Evolutionary conservation across 1,140 invertebrate genomes (phyloP).

Genomic region (Papilio aristodemus): DNA sequence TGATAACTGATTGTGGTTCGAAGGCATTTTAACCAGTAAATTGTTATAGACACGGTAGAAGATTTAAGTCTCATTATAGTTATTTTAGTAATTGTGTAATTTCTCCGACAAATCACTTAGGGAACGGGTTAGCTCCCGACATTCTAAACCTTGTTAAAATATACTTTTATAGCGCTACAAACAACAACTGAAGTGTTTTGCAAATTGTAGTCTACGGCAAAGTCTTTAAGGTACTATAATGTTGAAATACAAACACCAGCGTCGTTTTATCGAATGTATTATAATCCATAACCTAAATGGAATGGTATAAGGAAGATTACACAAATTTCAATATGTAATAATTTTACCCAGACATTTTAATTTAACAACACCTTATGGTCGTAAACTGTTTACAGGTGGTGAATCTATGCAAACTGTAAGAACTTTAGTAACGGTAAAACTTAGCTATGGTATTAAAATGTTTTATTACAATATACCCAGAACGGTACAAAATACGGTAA

Average conservation of each 20-base stretch:
- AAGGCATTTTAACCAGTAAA: constrained; percentile 19
- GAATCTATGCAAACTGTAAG: no score
- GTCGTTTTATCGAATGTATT: not conserved
- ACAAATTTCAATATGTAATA: no score
- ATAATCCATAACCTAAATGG: no score
- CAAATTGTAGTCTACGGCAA: constrained; percentile 7
- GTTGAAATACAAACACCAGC: not conserved
- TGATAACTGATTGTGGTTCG: constrained; percentile 17
- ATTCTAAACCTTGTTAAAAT: not conserved
- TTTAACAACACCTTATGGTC: no score
- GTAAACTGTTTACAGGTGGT: no score
- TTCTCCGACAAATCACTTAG: constrained; percentile 6
- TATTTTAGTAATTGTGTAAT: constrained; percentile 20
- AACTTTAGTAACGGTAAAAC: no score
- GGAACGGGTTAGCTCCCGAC: not conserved
- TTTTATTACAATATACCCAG: no score
- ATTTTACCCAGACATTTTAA: no score
- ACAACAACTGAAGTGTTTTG: not conserved
- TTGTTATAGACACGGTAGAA: constrained; percentile 15
- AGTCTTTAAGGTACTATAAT: not conserved
- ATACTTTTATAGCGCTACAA: not conserved
- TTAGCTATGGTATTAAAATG: no score
- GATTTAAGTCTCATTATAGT: constrained; percentile 5
- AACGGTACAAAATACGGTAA: no score
- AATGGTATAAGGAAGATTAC: no score